phyloP scores from a whole-genome alignment of 2,113 vertebrate species.

The Xenopus tropicalis region DNA sequence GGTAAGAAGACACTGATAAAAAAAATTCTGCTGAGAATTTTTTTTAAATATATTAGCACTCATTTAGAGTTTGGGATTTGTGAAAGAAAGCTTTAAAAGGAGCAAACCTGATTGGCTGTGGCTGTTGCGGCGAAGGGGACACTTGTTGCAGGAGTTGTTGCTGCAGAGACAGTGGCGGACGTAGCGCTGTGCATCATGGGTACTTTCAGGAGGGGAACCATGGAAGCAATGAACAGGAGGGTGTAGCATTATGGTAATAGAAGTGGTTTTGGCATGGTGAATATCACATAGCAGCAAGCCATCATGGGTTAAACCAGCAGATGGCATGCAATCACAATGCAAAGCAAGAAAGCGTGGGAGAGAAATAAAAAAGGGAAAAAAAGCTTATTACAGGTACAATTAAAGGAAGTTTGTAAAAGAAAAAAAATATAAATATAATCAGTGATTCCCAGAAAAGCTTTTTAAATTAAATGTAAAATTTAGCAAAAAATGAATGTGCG shows the following conservation, averaged over 20 bases:
- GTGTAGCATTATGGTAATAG: conserved; percentile 96
- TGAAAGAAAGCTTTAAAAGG: conserved; percentile 99
- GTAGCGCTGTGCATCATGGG: conserved; percentile 99
- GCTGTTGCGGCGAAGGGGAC: conserved; percentile 98
- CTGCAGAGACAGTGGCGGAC: conserved; percentile 98
- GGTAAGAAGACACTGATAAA: conserved; percentile 68
- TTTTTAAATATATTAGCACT: conserved; percentile 74
- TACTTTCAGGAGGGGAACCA: conserved; percentile 91
- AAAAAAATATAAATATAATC: conserved; percentile 70
- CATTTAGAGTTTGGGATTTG: conserved; percentile 97
- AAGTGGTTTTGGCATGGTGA: conserved; percentile 88
- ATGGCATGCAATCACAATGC: conserved; percentile 96
- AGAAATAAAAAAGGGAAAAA: conserved; percentile 91
- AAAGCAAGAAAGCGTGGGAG: conserved; percentile 93
- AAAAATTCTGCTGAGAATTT: conserved; percentile 79
- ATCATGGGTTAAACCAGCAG: conserved; percentile 97
- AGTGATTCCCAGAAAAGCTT: conserved; percentile 85
- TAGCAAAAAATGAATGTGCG: no score
- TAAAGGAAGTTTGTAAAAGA: conserved; percentile 80
- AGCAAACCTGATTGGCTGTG: conserved; percentile 99
- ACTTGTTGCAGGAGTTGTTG: conserved; percentile 99
- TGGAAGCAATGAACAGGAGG: conserved; percentile 90
- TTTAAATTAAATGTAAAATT: conserved; percentile 9
- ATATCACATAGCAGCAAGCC: conserved; percentile 92
- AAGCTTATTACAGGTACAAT: conserved; percentile 97